Percentiles rank a stretch among this genome's conserved stretches.
Conservation (phyloP, 2,797 vertebrate genomes). For the Gymnodraco acuticeps region DNA sequence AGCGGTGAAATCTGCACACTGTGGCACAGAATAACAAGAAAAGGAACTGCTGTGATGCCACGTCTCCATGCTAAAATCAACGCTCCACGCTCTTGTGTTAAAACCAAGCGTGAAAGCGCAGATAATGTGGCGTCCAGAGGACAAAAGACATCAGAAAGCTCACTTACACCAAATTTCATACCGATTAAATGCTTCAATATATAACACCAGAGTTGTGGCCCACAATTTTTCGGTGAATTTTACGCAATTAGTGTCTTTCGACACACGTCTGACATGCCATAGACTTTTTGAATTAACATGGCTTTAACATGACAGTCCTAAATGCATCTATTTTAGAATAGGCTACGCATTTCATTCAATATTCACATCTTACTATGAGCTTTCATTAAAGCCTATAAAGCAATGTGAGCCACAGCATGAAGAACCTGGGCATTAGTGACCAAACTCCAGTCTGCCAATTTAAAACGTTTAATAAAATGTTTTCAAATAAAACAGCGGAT, state of each 20-base stretch:
- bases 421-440: background rate
- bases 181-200: slow-evolving; percentile 78
- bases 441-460: background rate
- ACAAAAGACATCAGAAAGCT: slow-evolving; percentile 76
- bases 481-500: background rate
- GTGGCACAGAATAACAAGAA: slow-evolving; percentile 52
- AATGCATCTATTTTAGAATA: background rate
- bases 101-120: slow-evolving; percentile 81
- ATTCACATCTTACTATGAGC: background rate
- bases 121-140: slow-evolving; percentile 65
- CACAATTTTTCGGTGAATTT: slow-evolving; percentile 77
- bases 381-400: background rate
- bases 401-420: background rate
- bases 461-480: background rate
- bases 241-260: slow-evolving; percentile 73
- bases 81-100: slow-evolving; percentile 71
- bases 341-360: background rate
- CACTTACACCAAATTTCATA: slow-evolving; percentile 79
- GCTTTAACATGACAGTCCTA: background rate
- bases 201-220: slow-evolving; percentile 44
- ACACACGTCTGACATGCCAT: slow-evolving; percentile 19
- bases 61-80: slow-evolving; percentile 59
- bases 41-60: slow-evolving; percentile 52
- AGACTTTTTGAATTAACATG: background rate
- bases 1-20: slow-evolving; percentile 65